Base-by-base conservation (phyloP, 2,113 vertebrate genomes). In the Salvelinus fontinalis region DNA sequence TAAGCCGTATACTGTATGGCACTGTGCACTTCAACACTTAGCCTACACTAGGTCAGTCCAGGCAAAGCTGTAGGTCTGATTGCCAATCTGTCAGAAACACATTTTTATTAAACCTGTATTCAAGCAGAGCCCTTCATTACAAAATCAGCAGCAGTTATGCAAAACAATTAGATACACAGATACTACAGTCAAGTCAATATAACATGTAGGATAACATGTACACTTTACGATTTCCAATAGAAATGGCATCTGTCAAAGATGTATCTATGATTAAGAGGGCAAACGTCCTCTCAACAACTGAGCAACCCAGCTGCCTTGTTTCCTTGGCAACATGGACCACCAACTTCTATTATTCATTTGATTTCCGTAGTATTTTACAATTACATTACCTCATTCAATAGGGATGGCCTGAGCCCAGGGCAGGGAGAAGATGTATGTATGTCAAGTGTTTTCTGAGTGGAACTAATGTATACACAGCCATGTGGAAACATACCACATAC, bases 291-390 rank as follows among this genome's bases (percentile, higher is more conserved):
- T 62, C 20, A 78, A 83, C 59, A 59, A 22, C 75, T 20, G 44
- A 48, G 68, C 67, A 54, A 74, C 80, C 34, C 78, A 73, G 39
- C 70, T 66, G 65, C 84, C 80, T 70, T 83, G 88, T 93, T 89
- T 83, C 90, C 87, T 91, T 90, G 83, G 88, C 83, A 92, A 89
- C 89, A 44, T 73, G 49, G 48, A 60, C 75, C 79, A 24, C 68
- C 73, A 76, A 76, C n/a, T 82, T 86, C 72, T 84, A 74, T 79
- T 74, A 72, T 80, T 80, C 27, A 74, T 83, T 68, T 6, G 22
- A 60, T 81, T 66, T 1, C 5, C 75, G 27, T 67, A 73, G 29
- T 71, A 31, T 29, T 64, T 11, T 51, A 20, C 57, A 62, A 39
- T 76, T 44, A 54, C 62, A 13, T 74, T 22, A 24, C 29, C 22